phyloP scores from a whole-genome alignment of 2,797 vertebrate species.

The Pseudotriccus pelzelni region DNA sequence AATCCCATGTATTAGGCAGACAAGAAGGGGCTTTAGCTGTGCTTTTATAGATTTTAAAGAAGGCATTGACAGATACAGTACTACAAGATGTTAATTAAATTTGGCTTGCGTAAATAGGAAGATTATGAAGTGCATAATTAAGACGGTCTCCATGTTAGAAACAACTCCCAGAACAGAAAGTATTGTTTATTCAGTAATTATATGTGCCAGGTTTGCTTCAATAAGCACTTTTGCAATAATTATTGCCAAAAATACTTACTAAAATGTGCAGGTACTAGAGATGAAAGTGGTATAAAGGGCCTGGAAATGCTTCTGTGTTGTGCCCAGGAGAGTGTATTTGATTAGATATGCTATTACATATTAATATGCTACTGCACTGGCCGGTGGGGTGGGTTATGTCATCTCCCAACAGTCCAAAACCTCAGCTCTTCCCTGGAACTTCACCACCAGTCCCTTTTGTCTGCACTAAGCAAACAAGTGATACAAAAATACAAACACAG shows the following conservation, averaged over 20 bases:
- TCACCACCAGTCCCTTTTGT: neutral
- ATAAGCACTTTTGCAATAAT: neutral
- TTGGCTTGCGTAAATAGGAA: neutral
- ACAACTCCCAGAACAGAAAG: neutral
- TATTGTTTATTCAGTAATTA: neutral
- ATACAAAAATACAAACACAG: conserved; percentile 24
- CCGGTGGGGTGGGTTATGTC: neutral
- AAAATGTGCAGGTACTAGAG: neutral
- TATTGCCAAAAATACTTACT: neutral
- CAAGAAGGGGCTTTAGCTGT: neutral
- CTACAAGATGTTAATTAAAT: conserved; percentile 10
- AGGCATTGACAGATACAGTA: neutral
- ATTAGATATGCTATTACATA: neutral
- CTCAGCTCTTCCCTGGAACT: neutral
- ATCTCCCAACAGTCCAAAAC: neutral
- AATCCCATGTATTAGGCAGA: neutral
- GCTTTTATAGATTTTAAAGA: conserved; percentile 6
- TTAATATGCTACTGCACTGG: neutral
- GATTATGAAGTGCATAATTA: neutral
- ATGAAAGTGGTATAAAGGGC: neutral
- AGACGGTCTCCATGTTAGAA: neutral
- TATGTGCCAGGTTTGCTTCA: neutral
- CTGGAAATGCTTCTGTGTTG: neutral
- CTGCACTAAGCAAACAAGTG: conserved; percentile 33
- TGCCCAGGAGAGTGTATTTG: neutral